A percentile compares a stretch with the other conserved stretches of the same genome.
phyloP scores from a whole-genome alignment of 1,140 invertebrate species.

The Sarcophaga bullata region DNA sequence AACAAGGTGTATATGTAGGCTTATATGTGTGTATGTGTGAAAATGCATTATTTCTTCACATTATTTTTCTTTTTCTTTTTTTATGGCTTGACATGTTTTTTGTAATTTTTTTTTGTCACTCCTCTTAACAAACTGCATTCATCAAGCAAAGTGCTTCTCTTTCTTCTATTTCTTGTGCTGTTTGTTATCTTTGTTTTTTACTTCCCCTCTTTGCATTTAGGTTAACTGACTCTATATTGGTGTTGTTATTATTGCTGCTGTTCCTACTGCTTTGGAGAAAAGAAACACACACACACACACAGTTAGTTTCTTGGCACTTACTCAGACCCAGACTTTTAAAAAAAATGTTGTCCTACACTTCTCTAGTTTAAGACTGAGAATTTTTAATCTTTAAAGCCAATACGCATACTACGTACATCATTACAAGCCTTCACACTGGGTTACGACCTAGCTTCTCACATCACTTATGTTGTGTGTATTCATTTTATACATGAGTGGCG shows the following conservation, averaged over 20 bases:
- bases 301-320: constrained; percentile 34
- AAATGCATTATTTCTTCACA: neutral
- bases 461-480: too few relatives aligned
- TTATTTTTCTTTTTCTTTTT: neutral
- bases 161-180: neutral
- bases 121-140: constrained; percentile 33
- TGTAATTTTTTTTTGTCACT: constrained; percentile 18
- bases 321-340: neutral
- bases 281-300: constrained; percentile 24
- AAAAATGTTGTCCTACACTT: neutral
- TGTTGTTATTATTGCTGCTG: neutral
- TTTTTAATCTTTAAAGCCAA: too few relatives aligned
- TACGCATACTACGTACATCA: too few relatives aligned
- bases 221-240: neutral
- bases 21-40: neutral
- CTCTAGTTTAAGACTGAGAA: too few relatives aligned
- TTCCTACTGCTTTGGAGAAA: too few relatives aligned
- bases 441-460: too few relatives aligned
- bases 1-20: too few relatives aligned
- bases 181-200: constrained; percentile 18
- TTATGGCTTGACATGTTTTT: neutral
- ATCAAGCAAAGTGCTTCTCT: constrained; percentile 32
- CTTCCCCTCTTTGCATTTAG: constrained; percentile 6
- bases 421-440: too few relatives aligned
- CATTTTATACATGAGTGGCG: too few relatives aligned